Base-by-base conservation (phyloP, 2,888 invertebrate species). In the Dromius quadrimaculatus region DNA sequence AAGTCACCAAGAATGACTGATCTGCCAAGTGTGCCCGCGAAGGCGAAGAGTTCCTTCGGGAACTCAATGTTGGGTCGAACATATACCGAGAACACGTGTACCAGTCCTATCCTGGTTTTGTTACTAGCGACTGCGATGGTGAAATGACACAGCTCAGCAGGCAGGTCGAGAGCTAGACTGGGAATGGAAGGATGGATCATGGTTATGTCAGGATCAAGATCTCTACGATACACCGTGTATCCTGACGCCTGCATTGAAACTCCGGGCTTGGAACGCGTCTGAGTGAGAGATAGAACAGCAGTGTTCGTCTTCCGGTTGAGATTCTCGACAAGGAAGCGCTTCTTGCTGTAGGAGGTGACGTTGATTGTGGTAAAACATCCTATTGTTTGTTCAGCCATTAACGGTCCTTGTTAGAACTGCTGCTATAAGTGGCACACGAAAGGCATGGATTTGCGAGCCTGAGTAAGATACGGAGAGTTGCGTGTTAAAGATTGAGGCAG, bases 1-100 rank as follows among this genome's bases (percentile, higher is more conserved):
- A 71, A 50, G 32, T 72, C 71, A 0, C 72, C 72, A 0, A 72
- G 8, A n/a, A 72, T 2, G 9, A 72, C 43, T n/a, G 68, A 17
- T 13, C 41, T 13, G 8, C 15, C 11, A 1, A 38, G 17, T 5
- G 17, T 8, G 3, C 28, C 36, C 2, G 22, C 66, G 32, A 62
- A 71, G 2, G 2, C 5, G 15, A 71, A 11, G 17, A 72, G 6
- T 9, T 71, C 38, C 1, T 11, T 5, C 2, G 72, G 64, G 9
- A 66, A 8, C 6, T 8, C 22, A 0, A 3, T 0, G 0, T 22
- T 2, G 1, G 50, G 50, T 20, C 23, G 8, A 5, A 11, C 6
- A 19, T 50, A 50, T 2, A 28, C 22, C 1, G 23, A 1, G 28
- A 50, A n/a, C 1, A 50, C 2, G 6, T 11, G 3, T 32, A 32